Evolutionary conservation across 2,113 vertebrate genomes (phyloP).

Genomic region (Trichechus manatus): DNA sequence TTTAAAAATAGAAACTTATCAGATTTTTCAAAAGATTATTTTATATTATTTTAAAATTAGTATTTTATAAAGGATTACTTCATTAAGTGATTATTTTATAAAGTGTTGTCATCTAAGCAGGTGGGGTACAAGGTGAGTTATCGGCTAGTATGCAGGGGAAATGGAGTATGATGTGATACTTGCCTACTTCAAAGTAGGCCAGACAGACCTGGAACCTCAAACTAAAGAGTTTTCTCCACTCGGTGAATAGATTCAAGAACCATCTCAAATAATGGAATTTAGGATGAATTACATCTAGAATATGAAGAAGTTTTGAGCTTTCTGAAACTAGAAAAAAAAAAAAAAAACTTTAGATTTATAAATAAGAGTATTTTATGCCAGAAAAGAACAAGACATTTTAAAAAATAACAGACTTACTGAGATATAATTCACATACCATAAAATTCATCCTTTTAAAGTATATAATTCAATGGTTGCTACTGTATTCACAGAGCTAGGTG

Average conservation of each 20-base stretch:
- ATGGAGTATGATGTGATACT: neutral
- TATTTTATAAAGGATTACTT: too few relatives aligned
- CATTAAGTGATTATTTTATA: neutral
- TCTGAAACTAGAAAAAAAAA: neutral
- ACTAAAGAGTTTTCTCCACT: neutral
- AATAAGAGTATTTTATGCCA: neutral
- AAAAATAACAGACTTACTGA: neutral
- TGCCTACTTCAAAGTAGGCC: neutral
- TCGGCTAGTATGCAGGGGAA: neutral
- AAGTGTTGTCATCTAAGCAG: neutral
- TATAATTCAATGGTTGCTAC: neutral
- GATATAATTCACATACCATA: neutral
- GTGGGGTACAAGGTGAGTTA: neutral
- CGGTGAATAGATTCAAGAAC: neutral
- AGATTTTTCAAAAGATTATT: too few relatives aligned
- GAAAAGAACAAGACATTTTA: slow-evolving; percentile 1
- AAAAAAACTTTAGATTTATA: neutral
- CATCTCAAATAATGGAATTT: neutral
- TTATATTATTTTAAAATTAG: too few relatives aligned
- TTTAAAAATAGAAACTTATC: slow-evolving; percentile 30
- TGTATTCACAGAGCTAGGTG: neutral
- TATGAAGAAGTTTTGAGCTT: neutral
- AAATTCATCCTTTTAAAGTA: neutral
- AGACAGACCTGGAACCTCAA: neutral
- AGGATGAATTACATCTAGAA: neutral